Evolutionary conservation across 2,888 invertebrate species (phyloP).

Genomic region (Thymelicus sylvestris): DNA sequence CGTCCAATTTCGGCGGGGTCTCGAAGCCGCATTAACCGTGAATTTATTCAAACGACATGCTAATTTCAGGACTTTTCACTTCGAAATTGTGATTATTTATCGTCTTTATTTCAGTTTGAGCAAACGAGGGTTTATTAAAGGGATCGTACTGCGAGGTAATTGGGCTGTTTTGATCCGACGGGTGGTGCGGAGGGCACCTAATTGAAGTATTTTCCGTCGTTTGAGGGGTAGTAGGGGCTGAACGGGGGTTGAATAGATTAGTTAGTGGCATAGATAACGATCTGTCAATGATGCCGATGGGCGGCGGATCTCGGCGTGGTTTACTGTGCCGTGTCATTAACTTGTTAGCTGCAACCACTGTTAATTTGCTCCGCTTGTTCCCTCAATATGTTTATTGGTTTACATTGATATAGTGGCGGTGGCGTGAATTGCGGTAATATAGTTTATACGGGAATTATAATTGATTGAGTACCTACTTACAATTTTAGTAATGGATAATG

Average conservation of each 20-base stretch:
- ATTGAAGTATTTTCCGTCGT: slow-evolving; percentile 78
- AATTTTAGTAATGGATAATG: too few relatives aligned
- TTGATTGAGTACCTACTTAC: background rate
- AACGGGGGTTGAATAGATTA: slow-evolving; percentile 69
- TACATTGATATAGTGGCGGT: background rate
- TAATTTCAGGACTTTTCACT: slow-evolving; percentile 69
- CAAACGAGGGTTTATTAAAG: slow-evolving; percentile 77
- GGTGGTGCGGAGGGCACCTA: slow-evolving; percentile 54
- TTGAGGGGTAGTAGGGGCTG: slow-evolving; percentile 63
- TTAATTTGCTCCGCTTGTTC: slow-evolving; percentile 34
- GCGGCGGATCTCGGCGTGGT: slow-evolving; percentile 47
- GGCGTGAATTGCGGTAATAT: background rate
- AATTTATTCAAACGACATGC: slow-evolving; percentile 81
- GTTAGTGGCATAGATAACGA: slow-evolving; percentile 74
- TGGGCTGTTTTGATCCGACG: slow-evolving; percentile 77
- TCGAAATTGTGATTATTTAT: slow-evolving; percentile 78
- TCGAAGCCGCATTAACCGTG: slow-evolving; percentile 67
- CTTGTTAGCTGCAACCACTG: slow-evolving; percentile 40
- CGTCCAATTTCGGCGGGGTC: slow-evolving; percentile 60
- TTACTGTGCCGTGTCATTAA: slow-evolving; percentile 45
- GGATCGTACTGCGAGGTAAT: slow-evolving; percentile 70
- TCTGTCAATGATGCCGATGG: slow-evolving; percentile 52
- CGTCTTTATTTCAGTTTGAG: slow-evolving; percentile 72
- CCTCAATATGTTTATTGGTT: slow-evolving; percentile 31
- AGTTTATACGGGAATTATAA: background rate